Evolutionary conservation across 2,888 invertebrate species (phyloP), one percentile per base, ranked within the genome.

Genomic region (Lymantria monacha): DNA sequence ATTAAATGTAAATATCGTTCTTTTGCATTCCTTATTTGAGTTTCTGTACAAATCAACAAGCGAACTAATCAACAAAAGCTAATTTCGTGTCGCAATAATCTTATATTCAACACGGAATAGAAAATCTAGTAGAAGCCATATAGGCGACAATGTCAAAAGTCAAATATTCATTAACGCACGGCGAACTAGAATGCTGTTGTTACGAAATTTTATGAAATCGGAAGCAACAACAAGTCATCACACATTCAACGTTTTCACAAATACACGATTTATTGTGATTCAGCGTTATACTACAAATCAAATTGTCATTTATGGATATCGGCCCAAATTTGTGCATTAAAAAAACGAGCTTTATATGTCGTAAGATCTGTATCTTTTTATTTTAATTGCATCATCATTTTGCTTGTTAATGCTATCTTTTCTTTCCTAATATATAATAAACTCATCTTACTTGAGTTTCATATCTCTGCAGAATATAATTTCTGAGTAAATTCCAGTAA

Each of bases 101-200:
- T 41, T 30, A 13, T 42, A 22, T 61, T 66, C 59, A 54, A 57
- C 64, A 68, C 77, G 74, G 75, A 81, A 80, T 74, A 72, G 72
- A 74, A 72, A 80, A 72, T 59, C 49, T 57, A 66, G 66, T 72
- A 63, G 70, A 69, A 65, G 76, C 22, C 22, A 81, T 73, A 71
- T 67, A 63, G 74, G 48, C 62, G 79, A 75, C 84, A 85, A 85
- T 83, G 86, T 87, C 85, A 87, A 77, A 86, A 81, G 86, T 86
- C 85, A 84, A 70, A 80, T 76, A 78, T 74, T 76, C 79, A 74
- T 76, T 76, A 74, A 61, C 59, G 77, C 73, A 76, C 69, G 69
- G 57, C 57, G 70, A 50, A 66, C 64, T 69, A 67, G 66, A 67
- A 67, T 67, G 61, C 65, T 55, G 66, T 51, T 57, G 63, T 60